phyloP scores from a whole-genome alignment of 2,888 invertebrate genomes.

The Rhagophthalmus giganteus region DNA sequence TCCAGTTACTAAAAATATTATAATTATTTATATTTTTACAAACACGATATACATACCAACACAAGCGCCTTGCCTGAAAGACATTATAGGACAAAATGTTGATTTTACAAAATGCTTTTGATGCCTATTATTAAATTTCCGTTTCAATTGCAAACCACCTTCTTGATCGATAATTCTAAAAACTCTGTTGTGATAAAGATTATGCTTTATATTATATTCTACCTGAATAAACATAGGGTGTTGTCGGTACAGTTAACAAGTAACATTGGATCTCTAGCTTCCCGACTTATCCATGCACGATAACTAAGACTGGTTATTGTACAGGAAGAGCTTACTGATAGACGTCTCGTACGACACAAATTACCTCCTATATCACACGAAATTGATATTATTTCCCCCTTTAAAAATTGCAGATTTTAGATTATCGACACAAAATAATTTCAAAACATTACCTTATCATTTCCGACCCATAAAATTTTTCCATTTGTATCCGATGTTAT shows the following conservation, averaged over 20 bases:
- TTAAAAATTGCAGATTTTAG: too few relatives aligned
- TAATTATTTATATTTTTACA: constrained; percentile 2
- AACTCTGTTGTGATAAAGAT: too few relatives aligned
- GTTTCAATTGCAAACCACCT: constrained; percentile 66
- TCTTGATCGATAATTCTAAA: constrained; percentile 67
- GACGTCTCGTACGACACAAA: constrained; percentile 44
- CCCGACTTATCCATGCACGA: constrained; percentile 80
- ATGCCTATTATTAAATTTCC: constrained; percentile 69
- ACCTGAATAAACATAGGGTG: constrained; percentile 67
- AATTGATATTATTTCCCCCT: constrained; percentile 52
- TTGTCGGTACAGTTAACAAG: constrained; percentile 78
- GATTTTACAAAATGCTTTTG: constrained; percentile 65
- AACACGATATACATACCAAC: constrained; percentile 58
- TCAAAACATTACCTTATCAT: constrained; percentile 77
- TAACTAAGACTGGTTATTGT: constrained; percentile 75
- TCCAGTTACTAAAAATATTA: constrained; percentile 64
- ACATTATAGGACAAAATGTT: constrained; percentile 85
- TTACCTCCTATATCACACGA: constrained; percentile 49
- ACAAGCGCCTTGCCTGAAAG: constrained; percentile 79
- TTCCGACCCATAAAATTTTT: constrained; percentile 80
- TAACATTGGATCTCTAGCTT: constrained; percentile 66
- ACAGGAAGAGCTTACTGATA: constrained; percentile 43
- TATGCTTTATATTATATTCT: too few relatives aligned
- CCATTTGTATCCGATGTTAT: constrained; percentile 79
- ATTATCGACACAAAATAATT: too few relatives aligned